Conservation (phyloP, 2,113 vertebrate species). For the Romanogobio albipinnatus region DNA sequence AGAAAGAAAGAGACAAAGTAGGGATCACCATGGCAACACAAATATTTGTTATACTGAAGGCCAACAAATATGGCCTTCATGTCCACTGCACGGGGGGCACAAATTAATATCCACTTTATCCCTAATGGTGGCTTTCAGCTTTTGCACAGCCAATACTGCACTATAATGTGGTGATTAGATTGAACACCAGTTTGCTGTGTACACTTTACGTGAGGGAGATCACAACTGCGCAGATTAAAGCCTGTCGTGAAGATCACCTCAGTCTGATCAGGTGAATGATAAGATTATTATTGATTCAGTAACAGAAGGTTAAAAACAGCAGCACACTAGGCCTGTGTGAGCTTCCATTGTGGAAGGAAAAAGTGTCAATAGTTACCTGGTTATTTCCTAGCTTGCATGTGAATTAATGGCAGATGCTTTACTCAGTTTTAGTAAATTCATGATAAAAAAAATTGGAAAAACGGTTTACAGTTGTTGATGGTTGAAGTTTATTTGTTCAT, state of each 20-base stretch:
- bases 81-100: constrained; percentile 5
- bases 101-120: constrained; percentile 35
- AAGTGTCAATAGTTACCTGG: neutral
- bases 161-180: constrained; percentile 20
- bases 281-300: constrained; percentile 38
- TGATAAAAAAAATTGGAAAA: too few relatives aligned
- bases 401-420: neutral
- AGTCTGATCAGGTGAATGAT: constrained; percentile 40
- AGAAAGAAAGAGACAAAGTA: constrained; percentile 27
- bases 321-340: constrained; percentile 14
- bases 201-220: constrained; percentile 14
- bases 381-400: neutral
- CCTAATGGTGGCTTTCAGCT: constrained; percentile 36
- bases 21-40: constrained; percentile 38
- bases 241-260: constrained; percentile 20
- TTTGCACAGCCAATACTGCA: neutral
- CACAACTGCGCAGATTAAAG: constrained; percentile 27
- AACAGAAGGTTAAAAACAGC: constrained; percentile 31
- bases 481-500: neutral
- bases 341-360: neutral
- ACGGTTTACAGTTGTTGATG: neutral
- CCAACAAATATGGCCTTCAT: constrained; percentile 33
- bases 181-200: constrained; percentile 31
- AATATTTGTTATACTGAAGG: constrained; percentile 32
- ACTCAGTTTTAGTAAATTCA: neutral